Evolutionary conservation across 2,888 invertebrate genomes (phyloP), one percentile per base, ranked within the genome.

Genomic region (Melikaiella ostensackeni): DNA sequence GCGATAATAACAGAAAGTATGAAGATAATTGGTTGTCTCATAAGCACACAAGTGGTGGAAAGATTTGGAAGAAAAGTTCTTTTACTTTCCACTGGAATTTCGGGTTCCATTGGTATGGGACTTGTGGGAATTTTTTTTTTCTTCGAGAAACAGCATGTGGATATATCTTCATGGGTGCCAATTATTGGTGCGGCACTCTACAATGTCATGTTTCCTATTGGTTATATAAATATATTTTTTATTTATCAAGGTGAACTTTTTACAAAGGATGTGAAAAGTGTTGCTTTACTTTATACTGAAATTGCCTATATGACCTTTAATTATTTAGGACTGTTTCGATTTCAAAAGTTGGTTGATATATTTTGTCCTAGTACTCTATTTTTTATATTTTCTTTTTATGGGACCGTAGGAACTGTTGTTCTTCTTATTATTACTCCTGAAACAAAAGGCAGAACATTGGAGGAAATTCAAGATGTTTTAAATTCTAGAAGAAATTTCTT

Each of bases 171-270:
- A 76, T 94, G 94, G 92, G 91, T 94, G 87, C 94, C 94, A 80
- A 92, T 94, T 77, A 91, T 92, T 82, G 93, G 94, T 85, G 92
- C 94, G 86, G 93, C 94, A 38, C 91, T 93, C 81, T 94, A 94
- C 91, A 94, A 94, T 90, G 93, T 94, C 83, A 93, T 93, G 57
- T 94, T 94, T 78, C 93, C 94, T 5, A 92, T 94, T 86, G 94
- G 94, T 24, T 92, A 94, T 87, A 94, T 94, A 0, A 94, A 94
- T 5, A 92, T 94, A 83, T 94, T 94, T 38, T 94, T 94, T 86
- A 93, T 94, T 57, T 93, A 94, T 74, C 93, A 94, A 59, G 94
- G 94, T 4, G 95, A 95, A 90, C 92, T 95, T 86, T 94, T 95
- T 88, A 93, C 95, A 59, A 92, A 93, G 3, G 92, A 94, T 83